A percentile compares a stretch with the other conserved stretches of the same genome.
These are phyloP conservation scores for Empidonax traillii DNA, from an alignment of 2,113 vertebrate species.

Conservation along the genomic window DNA sequence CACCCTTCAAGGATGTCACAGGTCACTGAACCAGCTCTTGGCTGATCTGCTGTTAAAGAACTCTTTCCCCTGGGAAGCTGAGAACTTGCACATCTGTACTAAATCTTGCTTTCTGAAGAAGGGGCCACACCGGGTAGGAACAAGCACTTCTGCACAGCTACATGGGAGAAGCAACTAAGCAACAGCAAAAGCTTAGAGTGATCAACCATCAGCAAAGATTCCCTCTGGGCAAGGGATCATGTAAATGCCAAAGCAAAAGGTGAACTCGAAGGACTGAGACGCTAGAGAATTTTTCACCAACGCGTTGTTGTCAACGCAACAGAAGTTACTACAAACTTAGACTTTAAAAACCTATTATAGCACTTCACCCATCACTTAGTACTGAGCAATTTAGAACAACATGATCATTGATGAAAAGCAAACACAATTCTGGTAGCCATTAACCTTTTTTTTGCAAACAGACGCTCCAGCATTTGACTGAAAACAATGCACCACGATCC, in stretches of 20 bases:
- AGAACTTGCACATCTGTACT: neutral
- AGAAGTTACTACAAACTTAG: neutral
- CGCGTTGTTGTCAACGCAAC: neutral
- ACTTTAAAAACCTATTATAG: neutral
- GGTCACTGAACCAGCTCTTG: neutral
- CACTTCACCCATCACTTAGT: neutral
- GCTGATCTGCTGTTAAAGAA: neutral
- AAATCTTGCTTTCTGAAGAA: neutral
- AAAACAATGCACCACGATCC: neutral
- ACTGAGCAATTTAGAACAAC: slow-evolving; percentile 23
- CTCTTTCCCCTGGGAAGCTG: neutral
- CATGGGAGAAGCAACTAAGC: neutral
- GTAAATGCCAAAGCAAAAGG: neutral
- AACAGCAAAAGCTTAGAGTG: neutral
- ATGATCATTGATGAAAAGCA: neutral
- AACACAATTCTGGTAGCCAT: slow-evolving; percentile 14
- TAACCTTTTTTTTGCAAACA: slow-evolving; percentile 40
- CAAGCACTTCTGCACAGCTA: neutral
- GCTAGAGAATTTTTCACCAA: neutral
- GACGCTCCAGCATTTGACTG: neutral
- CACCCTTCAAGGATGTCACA: neutral
- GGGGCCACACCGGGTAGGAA: neutral
- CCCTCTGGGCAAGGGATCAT: neutral
- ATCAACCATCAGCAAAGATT: neutral
- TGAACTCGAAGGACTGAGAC: neutral